Percentiles rank a stretch among this genome's conserved stretches.
phyloP scores from a whole-genome alignment of 2,888 invertebrate genomes.

The Diarsia rubi region DNA sequence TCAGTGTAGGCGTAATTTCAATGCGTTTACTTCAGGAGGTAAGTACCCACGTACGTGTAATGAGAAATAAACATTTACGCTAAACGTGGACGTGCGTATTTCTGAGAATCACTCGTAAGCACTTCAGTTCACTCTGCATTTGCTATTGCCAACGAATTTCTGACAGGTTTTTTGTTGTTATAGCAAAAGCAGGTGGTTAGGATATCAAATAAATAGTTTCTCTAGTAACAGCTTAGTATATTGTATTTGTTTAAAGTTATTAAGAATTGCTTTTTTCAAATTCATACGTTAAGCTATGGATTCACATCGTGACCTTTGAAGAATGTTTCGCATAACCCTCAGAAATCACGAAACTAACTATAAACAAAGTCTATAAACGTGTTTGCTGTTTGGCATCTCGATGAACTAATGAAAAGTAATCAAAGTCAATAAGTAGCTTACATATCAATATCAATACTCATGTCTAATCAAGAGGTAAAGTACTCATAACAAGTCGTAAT shows the following conservation, averaged over 20 bases:
- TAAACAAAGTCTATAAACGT: not conserved
- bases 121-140: slow-evolving; percentile 34
- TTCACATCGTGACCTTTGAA: slow-evolving; percentile 13
- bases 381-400: slow-evolving; percentile 10
- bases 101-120: slow-evolving; percentile 46
- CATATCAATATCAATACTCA: slow-evolving; percentile 16
- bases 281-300: not conserved
- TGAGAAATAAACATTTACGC: slow-evolving; percentile 57
- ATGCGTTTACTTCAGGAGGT: slow-evolving; percentile 29
- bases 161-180: slow-evolving; percentile 24
- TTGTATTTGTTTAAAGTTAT: slow-evolving; percentile 12
- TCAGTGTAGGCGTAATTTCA: slow-evolving; percentile 33
- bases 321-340: not conserved
- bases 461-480: slow-evolving; percentile 1
- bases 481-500: slow-evolving; percentile 7
- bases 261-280: not conserved
- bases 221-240: not conserved
- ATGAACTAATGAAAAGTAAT: slow-evolving; percentile 22
- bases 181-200: slow-evolving; percentile 6
- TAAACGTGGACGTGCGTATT: slow-evolving; percentile 50
- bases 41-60: slow-evolving; percentile 18
- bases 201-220: slow-evolving; percentile 2
- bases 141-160: slow-evolving; percentile 32
- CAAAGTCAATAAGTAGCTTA: slow-evolving; percentile 28
- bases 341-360: not conserved